Conservation (phyloP, 2,888 invertebrate genomes). For the Cynaeus angustus region DNA sequence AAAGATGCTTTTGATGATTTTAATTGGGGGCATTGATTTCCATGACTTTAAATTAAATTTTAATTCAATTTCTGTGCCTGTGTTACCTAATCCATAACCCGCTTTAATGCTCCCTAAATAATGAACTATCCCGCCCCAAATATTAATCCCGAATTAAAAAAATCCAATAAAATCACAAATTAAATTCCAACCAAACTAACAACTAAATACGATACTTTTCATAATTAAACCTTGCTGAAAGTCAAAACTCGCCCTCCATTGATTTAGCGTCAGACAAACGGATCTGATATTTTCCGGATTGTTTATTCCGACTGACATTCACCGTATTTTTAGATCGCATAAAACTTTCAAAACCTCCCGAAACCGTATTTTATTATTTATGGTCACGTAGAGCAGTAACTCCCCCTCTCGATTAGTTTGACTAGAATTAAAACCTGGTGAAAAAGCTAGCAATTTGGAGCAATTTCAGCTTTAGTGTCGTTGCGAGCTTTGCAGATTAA, state of each 20-base stretch:
- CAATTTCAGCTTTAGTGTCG: conserved; percentile 16
- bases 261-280: conserved; percentile 34
- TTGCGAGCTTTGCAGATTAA: conserved; percentile 26
- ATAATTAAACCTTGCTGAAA: conserved; percentile 2
- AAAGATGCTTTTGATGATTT: too few species aligned
- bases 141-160: background rate
- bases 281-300: conserved; percentile 36
- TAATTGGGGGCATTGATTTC: too few species aligned
- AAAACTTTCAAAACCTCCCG: conserved; percentile 45
- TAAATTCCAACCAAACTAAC: background rate
- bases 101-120: too few species aligned
- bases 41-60: too few species aligned
- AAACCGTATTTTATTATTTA: conserved; percentile 48
- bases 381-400: conserved; percentile 39
- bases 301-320: conserved; percentile 43
- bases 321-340: conserved; percentile 42
- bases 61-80: too few species aligned
- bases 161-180: background rate
- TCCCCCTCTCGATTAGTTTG: conserved; percentile 24
- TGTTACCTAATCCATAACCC: too few species aligned
- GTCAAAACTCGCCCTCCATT: conserved; percentile 3
- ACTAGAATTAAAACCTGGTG: conserved; percentile 26
- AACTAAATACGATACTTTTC: conserved; percentile 3
- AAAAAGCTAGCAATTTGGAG: conserved; percentile 2
- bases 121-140: too few species aligned